Percentiles rank a stretch among this genome's conserved stretches.
These are phyloP conservation scores for Lampris megalopsis DNA, from an alignment of 2,113 vertebrate species.

Conservation along the genomic window DNA sequence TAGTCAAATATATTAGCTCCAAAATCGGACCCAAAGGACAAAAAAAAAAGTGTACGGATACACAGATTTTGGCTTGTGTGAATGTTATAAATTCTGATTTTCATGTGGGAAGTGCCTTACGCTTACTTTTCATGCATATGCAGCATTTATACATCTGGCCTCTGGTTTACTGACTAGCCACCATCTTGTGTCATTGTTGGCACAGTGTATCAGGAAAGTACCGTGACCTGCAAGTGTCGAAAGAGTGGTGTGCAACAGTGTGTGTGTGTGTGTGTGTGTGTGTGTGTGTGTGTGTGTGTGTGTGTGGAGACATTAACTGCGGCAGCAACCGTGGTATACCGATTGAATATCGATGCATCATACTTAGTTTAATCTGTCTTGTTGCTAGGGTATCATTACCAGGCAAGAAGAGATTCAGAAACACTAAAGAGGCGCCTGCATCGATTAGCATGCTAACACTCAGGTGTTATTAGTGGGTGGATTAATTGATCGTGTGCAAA, in stretches of 20 bases:
- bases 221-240: not conserved
- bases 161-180: too few species aligned
- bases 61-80: too few species aligned
- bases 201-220: not conserved
- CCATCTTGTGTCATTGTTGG: too few species aligned
- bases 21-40: too few species aligned
- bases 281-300: not conserved
- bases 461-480: slow-evolving; percentile 32
- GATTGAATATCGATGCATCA: slow-evolving; percentile 59
- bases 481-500: slow-evolving; percentile 34
- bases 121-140: too few species aligned
- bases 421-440: slow-evolving; percentile 54
- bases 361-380: slow-evolving; percentile 53
- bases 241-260: not conserved
- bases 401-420: slow-evolving; percentile 19
- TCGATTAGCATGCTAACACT: slow-evolving; percentile 55
- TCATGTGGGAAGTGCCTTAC: too few species aligned
- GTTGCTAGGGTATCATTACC: not conserved
- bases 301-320: slow-evolving; percentile 4
- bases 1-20: too few species aligned
- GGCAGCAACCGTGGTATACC: slow-evolving; percentile 40
- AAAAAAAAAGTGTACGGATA: too few species aligned
- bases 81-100: too few species aligned
- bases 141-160: too few species aligned
- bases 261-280: slow-evolving; percentile 1